A percentile compares a stretch with the other conserved stretches of the same genome.
These are phyloP conservation scores for Agonopterix subpropinquella DNA, from an alignment of 2,888 invertebrate genomes.

Conservation along the genomic window DNA sequence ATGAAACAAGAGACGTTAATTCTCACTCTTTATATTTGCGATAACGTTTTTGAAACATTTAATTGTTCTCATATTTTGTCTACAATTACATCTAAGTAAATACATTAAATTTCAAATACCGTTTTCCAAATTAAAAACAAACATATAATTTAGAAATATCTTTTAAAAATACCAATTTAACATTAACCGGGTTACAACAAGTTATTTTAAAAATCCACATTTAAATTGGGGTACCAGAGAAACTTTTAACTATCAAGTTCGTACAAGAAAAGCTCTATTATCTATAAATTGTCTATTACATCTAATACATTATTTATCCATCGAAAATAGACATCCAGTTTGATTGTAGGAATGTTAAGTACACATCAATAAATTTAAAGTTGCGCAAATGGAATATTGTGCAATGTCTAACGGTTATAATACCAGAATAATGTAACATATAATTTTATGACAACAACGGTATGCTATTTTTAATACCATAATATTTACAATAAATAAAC, in stretches of 20 bases:
- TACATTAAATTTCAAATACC: not conserved
- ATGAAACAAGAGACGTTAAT: slow-evolving; percentile 26
- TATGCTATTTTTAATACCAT: slow-evolving; percentile 6
- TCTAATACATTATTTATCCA: not conserved
- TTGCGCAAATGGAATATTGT: not conserved
- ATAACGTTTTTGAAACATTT: slow-evolving; percentile 54
- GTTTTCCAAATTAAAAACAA: too few species aligned
- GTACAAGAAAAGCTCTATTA: too few species aligned
- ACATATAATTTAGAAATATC: too few species aligned
- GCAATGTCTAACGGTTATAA: not conserved
- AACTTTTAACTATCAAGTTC: too few species aligned
- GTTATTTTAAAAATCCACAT: not conserved
- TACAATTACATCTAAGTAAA: slow-evolving; percentile 5
- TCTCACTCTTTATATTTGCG: slow-evolving; percentile 60
- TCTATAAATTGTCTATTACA: too few species aligned
- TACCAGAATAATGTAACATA: not conserved
- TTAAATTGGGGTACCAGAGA: not conserved
- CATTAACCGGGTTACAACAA: too few species aligned
- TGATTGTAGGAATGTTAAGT: not conserved
- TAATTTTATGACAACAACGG: slow-evolving; percentile 32
- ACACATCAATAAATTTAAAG: not conserved
- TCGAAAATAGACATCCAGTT: not conserved
- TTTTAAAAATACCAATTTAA: too few species aligned
- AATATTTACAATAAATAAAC: slow-evolving; percentile 63
- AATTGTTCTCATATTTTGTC: slow-evolving; percentile 14